These are phyloP conservation scores for Notarius lentiginosus DNA, from an alignment of 2,113 vertebrate species.

Conservation along the genomic window DNA sequence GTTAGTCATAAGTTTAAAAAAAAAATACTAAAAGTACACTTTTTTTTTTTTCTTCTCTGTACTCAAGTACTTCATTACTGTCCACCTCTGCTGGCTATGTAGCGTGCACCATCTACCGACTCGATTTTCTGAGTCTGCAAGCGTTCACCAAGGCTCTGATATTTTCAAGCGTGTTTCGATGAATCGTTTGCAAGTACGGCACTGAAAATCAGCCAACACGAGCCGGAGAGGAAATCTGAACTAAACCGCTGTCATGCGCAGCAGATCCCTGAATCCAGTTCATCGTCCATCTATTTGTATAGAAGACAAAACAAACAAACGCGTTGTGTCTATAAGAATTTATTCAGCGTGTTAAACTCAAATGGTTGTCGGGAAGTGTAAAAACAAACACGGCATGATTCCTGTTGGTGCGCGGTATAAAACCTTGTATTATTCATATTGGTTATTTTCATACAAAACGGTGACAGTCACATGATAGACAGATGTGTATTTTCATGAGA, in stretches of 20 bases:
- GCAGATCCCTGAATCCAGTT: neutral
- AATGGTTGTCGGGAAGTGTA: no score
- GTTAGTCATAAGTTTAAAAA: no score
- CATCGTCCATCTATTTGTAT: neutral
- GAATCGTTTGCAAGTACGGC: neutral
- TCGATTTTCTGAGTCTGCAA: neutral
- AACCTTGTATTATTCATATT: no score
- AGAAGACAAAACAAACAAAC: neutral
- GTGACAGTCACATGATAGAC: neutral
- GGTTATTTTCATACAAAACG: neutral
- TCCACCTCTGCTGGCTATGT: neutral
- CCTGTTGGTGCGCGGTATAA: neutral
- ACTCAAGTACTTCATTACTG: no score
- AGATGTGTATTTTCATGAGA: neutral
- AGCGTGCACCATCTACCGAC: neutral
- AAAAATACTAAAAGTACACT: no score
- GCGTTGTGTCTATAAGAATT: neutral
- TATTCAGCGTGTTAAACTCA: neutral
- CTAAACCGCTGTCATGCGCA: neutral
- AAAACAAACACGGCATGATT: neutral
- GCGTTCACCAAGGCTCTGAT: neutral
- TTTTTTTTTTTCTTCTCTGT: no score
- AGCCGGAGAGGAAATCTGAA: neutral
- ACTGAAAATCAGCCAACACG: no score
- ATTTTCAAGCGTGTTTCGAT: neutral